Base-by-base conservation (phyloP, 2,113 vertebrate species). In the Hassar affinis region DNA sequence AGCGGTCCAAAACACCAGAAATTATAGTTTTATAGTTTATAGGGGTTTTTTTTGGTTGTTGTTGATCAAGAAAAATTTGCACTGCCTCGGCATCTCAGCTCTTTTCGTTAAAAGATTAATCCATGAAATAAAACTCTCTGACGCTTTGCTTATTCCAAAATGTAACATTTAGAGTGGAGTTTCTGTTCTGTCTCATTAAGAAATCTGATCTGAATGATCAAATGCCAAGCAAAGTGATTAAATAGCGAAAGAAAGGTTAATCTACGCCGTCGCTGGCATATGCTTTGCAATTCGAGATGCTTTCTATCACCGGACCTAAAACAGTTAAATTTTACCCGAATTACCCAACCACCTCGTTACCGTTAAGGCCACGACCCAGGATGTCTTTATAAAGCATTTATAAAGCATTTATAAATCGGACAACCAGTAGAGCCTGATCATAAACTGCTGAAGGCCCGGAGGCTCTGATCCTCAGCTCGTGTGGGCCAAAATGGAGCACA, bases 381-480 rank as follows among this genome's bases (percentile, higher is more conserved):
- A 30, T 11, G 18, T 52, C 8, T 33, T 20, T n/a, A n/a, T n/a
- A n/a, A n/a, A 2, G 11, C 27, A 11, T 76, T 76, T 76, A 76
- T 54, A 30, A 76, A 2, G 11, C 27, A 11, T 76, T 76, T 76
- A 76, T 54, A 30, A 76, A 76, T 15, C 22, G 27, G 74, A 12
- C 49, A 74, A 51, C 14, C 25, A 74, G 45, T 51, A 72, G 45
- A 47, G 25, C 42, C n/a, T 47, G 74, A 76, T 54, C 51, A 54
- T 76, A 76, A 76, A 76, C 17, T 22, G 27, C 18, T 22, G 71
- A 75, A 52, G 47, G 71, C 6, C 0, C 25, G 8, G 14, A 30
- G 71, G n/a, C 9, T 4, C 74, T 76, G 54, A 76, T 76, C 74
- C 74, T 75, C 51, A 54, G 51, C 30, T 54, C 54, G 74, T 10